A percentile compares a stretch with the other conserved stretches of the same genome.
phyloP scores from a whole-genome alignment of 2,797 vertebrate genomes.

The Loris lydekkerianus region DNA sequence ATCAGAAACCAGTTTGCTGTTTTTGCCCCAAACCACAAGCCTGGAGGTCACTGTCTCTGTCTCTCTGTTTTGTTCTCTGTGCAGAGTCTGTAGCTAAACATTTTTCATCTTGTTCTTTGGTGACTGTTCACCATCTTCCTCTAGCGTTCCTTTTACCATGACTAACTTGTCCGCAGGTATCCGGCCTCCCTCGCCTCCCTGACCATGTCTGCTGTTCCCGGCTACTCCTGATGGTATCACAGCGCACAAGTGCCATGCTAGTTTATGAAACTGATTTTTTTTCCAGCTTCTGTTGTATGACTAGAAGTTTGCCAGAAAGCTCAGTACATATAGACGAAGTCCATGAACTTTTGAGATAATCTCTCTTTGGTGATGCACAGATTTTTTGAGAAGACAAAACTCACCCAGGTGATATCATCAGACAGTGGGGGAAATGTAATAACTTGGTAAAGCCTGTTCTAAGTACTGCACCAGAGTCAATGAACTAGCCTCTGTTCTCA shows the following conservation, averaged over 20 bases:
- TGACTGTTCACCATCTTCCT: neutral
- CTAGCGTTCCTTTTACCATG: neutral
- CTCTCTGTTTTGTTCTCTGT: constrained; percentile 51
- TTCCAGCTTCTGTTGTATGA: neutral
- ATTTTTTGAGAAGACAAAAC: neutral
- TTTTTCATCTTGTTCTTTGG: neutral
- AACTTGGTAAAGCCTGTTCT: neutral
- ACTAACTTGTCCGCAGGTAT: neutral
- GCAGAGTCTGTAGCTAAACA: neutral
- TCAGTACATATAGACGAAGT: neutral
- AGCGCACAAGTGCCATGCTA: neutral
- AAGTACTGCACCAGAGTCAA: neutral
- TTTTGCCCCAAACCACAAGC: neutral
- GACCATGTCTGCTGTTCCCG: neutral
- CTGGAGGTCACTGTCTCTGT: constrained; percentile 47
- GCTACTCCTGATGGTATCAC: neutral
- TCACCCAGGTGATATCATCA: neutral
- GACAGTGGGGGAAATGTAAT: neutral
- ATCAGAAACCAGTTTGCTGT: constrained; percentile 70
- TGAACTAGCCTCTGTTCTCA: neutral
- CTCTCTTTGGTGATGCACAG: neutral
- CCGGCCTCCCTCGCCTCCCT: neutral
- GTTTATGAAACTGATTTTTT: neutral
- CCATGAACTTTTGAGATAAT: neutral
- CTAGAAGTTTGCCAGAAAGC: neutral